Evolutionary conservation across 2,888 invertebrate species (phyloP).

Genomic region (Caenorhabditis sp.): DNA sequence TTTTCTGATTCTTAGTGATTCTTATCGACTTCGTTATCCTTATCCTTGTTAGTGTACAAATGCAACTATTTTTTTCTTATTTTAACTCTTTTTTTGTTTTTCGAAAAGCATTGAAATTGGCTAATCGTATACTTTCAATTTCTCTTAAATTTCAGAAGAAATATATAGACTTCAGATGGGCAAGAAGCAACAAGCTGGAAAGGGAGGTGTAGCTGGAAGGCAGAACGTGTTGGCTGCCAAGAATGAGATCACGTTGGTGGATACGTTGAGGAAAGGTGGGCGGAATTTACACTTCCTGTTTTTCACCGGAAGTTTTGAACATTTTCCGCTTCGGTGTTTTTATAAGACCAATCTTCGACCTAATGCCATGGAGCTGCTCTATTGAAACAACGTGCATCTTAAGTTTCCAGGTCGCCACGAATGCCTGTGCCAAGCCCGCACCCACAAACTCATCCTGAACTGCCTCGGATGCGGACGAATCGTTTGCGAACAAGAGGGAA

Average conservation of each 20-base stretch:
- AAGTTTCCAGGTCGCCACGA: slow-evolving; percentile 88
- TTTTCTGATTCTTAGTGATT: not conserved
- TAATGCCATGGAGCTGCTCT: no score
- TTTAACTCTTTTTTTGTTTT: not conserved
- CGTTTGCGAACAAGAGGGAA: slow-evolving; percentile 93
- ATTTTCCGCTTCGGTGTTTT: no score
- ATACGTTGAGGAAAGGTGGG: slow-evolving; percentile 64
- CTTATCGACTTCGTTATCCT: slow-evolving; percentile 1
- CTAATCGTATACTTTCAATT: not conserved
- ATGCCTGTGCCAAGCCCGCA: slow-evolving; percentile 93
- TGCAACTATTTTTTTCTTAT: not conserved
- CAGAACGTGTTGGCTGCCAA: slow-evolving; percentile 67
- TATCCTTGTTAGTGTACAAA: slow-evolving; percentile 40
- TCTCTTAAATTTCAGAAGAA: not conserved
- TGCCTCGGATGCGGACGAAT: slow-evolving; percentile 95
- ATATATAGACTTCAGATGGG: slow-evolving; percentile 37
- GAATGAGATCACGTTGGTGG: slow-evolving; percentile 54
- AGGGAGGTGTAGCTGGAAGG: slow-evolving; percentile 46
- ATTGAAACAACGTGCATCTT: no score
- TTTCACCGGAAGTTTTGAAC: not conserved
- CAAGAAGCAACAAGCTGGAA: slow-evolving; percentile 54
- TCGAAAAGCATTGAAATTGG: not conserved
- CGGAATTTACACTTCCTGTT: slow-evolving; percentile 7
- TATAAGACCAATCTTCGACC: no score
- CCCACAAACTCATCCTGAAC: slow-evolving; percentile 93